phyloP scores from a whole-genome alignment of 1,140 invertebrate species.

The Drosophila athabasca region DNA sequence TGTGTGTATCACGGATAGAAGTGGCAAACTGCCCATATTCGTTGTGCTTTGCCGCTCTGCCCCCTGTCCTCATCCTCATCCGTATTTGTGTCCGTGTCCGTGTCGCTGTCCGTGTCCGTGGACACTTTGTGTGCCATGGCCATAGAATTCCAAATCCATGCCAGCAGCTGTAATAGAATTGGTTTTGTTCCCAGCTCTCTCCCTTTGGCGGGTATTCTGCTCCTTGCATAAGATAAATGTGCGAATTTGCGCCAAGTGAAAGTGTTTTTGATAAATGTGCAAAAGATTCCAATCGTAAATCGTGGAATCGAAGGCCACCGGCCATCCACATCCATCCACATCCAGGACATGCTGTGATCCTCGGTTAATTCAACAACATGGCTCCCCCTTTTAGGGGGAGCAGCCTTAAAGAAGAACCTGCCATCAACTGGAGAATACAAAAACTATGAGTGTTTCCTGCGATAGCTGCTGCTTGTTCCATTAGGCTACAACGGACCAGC shows the following conservation, averaged over 20 bases:
- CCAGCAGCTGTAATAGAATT: conserved; percentile 55
- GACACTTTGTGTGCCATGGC: conserved; percentile 48
- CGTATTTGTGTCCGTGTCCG: neutral
- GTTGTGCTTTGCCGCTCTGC: neutral
- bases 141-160: conserved; percentile 45
- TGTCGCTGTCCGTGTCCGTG: conserved; percentile 33
- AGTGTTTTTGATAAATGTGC: conserved; percentile 60
- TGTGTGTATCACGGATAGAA: conserved; percentile 30
- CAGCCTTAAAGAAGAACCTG: conserved; percentile 15
- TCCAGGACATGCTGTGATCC: conserved; percentile 4
- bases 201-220: conserved; percentile 10
- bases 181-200: conserved; percentile 14
- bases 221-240: conserved; percentile 56
- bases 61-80: no score
- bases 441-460: conserved; percentile 3
- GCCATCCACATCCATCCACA: neutral
- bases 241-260: conserved; percentile 55
- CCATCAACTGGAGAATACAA: no score
- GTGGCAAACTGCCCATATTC: conserved; percentile 46
- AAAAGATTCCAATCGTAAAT: conserved; percentile 29
- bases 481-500: conserved; percentile 7
- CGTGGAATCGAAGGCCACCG: conserved; percentile 20
- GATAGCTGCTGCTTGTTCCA: neutral
- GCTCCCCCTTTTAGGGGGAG: neutral
- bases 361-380: conserved; percentile 36